Evolutionary conservation across 2,113 vertebrate species (phyloP), one percentile per base, ranked within the genome.

Genomic region (Chamaetylas fuelleborni): DNA sequence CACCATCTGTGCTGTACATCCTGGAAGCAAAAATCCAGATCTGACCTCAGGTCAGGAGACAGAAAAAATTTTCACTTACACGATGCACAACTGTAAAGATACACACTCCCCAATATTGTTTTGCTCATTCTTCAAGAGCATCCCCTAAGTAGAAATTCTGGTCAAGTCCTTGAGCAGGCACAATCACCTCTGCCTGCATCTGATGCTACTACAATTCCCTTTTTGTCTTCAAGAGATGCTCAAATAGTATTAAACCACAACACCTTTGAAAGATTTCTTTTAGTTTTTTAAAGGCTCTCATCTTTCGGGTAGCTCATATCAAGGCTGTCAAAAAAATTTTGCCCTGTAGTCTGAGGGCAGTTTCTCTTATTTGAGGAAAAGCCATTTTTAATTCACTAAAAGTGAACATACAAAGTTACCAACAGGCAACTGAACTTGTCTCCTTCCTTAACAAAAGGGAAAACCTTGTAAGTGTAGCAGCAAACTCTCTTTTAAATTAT

Each of bases 401-500:
- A 81, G 29, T 5, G 8, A 94, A 43, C 2, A 2, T 45, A 64
- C 25, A 78, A 78, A 88, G 48, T 81, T 62, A 86, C 23, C 67
- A 86, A 65, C 15, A 70, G 61, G 60, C 72, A 94, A 34, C 45
- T 29, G 72, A 89, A 61, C 18, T 9, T n/a, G 57, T 20, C 53
- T 77, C 61, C 66, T 80, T 51, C 83, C 83, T 71, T 69, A 73
- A 90, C 58, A 84, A 84, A 93, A 94, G 58, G 31, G n/a, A 92
- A 92, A 90, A 69, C 33, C 57, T 73, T 71, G 19, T 45, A 89
- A 93, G 66, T n/a, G 62, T 45, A 91, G 65, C 62, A 87, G 76
- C 36, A 93, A 88, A 29, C 31, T 67, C 66, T 82, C 36, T 92
- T 88, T 83, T 86, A 54, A 93, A 97, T 96, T 96, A 95, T 96